Percentiles rank a stretch among this genome's conserved stretches.
Conservation (phyloP, 1,140 invertebrate genomes). For the Holotrichia oblita region DNA sequence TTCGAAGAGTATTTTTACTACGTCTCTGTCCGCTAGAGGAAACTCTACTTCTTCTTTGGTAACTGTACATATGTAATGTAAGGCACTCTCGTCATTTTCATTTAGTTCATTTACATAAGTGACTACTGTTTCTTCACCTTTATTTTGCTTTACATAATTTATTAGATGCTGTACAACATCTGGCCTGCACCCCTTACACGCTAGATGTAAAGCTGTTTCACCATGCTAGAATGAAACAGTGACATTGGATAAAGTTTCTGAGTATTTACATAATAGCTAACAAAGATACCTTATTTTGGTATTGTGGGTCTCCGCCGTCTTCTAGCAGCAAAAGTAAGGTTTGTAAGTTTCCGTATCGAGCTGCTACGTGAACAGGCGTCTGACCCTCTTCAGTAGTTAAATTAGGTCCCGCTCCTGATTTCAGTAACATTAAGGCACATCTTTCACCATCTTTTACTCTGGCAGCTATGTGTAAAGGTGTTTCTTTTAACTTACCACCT, state of each 20-base stretch:
- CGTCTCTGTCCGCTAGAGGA: conserved; percentile 87
- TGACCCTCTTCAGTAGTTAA: conserved; percentile 91
- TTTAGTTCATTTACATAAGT: conserved; percentile 84
- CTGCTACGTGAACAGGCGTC: conserved; percentile 92
- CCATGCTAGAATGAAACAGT: conserved; percentile 73
- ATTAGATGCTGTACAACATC: conserved; percentile 88
- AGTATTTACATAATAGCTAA: neutral
- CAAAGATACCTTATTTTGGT: conserved; percentile 84
- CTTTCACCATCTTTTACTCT: conserved; percentile 92
- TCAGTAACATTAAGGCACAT: conserved; percentile 96
- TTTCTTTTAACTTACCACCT: conserved; percentile 86
- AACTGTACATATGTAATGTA: conserved; percentile 89
- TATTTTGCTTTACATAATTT: conserved; percentile 81
- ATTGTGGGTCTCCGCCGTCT: conserved; percentile 89
- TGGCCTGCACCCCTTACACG: conserved; percentile 84
- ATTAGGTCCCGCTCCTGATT: conserved; percentile 97
- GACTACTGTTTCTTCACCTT: conserved; percentile 75
- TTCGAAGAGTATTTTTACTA: conserved; percentile 88
- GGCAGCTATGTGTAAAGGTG: conserved; percentile 95
- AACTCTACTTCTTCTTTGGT: conserved; percentile 77
- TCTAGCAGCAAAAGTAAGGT: conserved; percentile 87
- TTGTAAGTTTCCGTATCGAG: conserved; percentile 85
- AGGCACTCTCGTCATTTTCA: conserved; percentile 90
- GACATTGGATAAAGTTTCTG: conserved; percentile 18
- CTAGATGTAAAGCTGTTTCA: conserved; percentile 94